Conservation (phyloP, 2,888 invertebrate species). For the Rhagium mordax region DNA sequence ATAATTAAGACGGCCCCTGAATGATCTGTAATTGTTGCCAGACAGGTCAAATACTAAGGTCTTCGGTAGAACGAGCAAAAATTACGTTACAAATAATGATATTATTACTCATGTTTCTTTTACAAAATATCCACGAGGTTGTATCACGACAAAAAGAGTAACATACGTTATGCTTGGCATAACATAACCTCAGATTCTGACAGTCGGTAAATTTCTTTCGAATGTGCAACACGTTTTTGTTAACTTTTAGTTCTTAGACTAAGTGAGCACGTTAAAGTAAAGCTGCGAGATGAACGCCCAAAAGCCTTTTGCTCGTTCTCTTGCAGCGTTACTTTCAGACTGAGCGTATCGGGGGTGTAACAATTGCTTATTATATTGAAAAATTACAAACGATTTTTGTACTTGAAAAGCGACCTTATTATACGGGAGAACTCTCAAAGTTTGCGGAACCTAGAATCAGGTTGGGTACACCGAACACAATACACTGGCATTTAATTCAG, state of each 20-base stretch:
- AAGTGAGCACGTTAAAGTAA: neutral
- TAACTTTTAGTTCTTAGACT: neutral
- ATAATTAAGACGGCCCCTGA: slow-evolving; percentile 61
- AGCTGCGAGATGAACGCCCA: neutral
- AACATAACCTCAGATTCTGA: neutral
- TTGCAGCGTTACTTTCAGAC: neutral
- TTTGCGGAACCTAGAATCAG: too few species aligned
- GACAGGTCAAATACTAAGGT: slow-evolving; percentile 45
- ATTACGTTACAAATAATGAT: slow-evolving; percentile 41
- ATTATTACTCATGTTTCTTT: slow-evolving; percentile 40
- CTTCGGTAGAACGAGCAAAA: slow-evolving; percentile 43
- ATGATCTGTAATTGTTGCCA: slow-evolving; percentile 64
- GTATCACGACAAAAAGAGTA: too few species aligned
- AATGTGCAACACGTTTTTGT: neutral
- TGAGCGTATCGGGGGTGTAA: neutral
- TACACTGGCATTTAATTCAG: too few species aligned
- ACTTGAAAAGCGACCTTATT: neutral
- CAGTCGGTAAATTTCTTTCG: too few species aligned
- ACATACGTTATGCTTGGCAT: neutral
- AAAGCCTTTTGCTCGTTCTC: too few species aligned
- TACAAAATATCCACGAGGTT: slow-evolving; percentile 37
- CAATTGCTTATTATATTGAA: neutral
- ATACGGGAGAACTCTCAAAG: neutral
- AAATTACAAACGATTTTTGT: neutral
- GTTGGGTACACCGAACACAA: too few species aligned